Evolutionary conservation across 2,888 invertebrate species (phyloP).

Genomic region (Nudaria mundana): DNA sequence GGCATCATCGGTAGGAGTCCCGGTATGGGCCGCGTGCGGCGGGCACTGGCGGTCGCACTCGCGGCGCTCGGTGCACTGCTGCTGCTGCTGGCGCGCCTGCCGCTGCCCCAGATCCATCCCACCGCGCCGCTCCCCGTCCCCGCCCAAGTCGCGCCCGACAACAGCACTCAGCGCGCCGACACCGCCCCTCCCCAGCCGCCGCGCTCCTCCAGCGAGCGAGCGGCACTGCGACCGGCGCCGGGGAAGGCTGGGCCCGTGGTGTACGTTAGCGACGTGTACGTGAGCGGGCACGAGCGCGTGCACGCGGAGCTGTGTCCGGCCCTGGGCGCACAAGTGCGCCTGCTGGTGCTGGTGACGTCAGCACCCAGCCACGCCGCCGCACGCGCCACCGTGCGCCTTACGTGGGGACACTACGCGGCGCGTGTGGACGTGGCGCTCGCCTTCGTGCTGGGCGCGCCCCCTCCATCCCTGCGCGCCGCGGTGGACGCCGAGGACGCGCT

Average conservation of each 20-base stretch:
- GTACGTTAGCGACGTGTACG: constrained; percentile 84
- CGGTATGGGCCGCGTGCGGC: constrained; percentile 53
- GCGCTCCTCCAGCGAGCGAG: constrained; percentile 38
- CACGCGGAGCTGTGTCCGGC: constrained; percentile 85
- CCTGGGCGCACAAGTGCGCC: constrained; percentile 81
- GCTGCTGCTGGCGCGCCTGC: constrained; percentile 59
- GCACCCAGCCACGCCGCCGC: constrained; percentile 86
- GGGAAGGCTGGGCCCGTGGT: constrained; percentile 70
- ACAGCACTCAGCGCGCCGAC: constrained; percentile 9
- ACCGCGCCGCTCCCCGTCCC: too few species aligned
- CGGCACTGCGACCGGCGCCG: constrained; percentile 43
- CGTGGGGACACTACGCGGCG: constrained; percentile 88
- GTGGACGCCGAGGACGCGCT: constrained; percentile 84
- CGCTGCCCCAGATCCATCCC: too few species aligned
- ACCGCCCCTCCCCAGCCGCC: constrained; percentile 32
- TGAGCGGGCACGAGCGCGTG: constrained; percentile 84
- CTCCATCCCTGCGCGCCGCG: constrained; percentile 66
- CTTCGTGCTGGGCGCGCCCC: constrained; percentile 83
- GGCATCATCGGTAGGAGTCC: constrained; percentile 29
- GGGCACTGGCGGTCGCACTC: constrained; percentile 51
- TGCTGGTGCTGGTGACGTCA: constrained; percentile 87
- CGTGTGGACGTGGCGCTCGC: constrained; percentile 84
- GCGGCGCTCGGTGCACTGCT: constrained; percentile 53
- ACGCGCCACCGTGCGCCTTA: constrained; percentile 88
- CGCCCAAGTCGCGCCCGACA: constrained; percentile 8